Evolutionary conservation across 2,113 vertebrate species (phyloP), one percentile per base, ranked within the genome.

Genomic region (Poicephalus meyeri): DNA sequence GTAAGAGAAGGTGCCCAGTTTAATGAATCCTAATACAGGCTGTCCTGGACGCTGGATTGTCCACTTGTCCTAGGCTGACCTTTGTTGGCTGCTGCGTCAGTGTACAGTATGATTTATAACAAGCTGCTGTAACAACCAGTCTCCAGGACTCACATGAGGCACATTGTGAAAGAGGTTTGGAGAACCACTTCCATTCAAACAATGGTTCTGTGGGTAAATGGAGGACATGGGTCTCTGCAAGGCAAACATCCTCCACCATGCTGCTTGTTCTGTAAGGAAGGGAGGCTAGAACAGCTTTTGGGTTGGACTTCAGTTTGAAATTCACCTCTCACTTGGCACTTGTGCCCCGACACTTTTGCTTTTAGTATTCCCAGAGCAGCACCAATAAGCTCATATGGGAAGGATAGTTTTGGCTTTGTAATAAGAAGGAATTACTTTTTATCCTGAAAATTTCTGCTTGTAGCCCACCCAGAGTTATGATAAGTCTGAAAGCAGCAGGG

Each of bases 41-140:
- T 66, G 50, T 73, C 86, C 64, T 46, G 49, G 77, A 52, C 23
- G 53, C 11, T 47, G 60, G 58, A 28, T 47, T 70, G 68, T 58
- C 76, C 41, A 17, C 46, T 55, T 84, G 91, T 74, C 95, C 94
- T 41, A 47, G 83, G 72, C 50, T 91, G 81, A 87, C 77, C 88
- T 61, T 91, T 91, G 55, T 69, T 37, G 37, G 9, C 78, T 68
- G 69, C 77, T 23, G 60, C 64, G 41, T 71, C 71, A 24, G 83
- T 29, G 18, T 26, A 73, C 6, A 29, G 88, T 61, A 69, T 66
- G 65, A 81, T 88, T 70, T 61, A 46, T 33, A 65, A 56, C 17
- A 49, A 50, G 50, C 31, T 56, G 65, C 50, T 74, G 53, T 69
- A 88, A 85, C 70, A 73, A 68, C 33, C 46, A 16, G 42, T 63